Evolutionary conservation across 1,140 invertebrate genomes (phyloP).

Genomic region (Diprion similis): DNA sequence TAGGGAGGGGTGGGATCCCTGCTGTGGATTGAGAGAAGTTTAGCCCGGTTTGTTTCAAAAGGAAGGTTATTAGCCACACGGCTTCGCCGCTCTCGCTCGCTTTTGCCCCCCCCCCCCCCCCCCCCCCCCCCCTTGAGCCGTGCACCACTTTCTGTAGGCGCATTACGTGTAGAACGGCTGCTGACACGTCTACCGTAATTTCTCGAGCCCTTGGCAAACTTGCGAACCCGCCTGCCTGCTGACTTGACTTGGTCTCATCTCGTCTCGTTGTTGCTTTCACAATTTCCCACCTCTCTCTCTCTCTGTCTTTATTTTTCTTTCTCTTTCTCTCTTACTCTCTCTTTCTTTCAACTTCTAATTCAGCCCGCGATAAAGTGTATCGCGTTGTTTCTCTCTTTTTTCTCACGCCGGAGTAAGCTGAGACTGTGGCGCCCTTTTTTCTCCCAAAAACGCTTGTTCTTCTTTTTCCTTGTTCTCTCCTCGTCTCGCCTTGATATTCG

Average conservation of each 20-base stretch:
- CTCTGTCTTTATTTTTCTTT: slow-evolving; percentile 16
- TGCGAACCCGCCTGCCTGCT: background rate
- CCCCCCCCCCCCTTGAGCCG: background rate
- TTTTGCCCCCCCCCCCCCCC: background rate
- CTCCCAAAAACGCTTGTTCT: slow-evolving; percentile 26
- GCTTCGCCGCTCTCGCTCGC: background rate
- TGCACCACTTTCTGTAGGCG: background rate
- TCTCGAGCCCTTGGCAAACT: background rate
- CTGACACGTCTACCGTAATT: slow-evolving; percentile 5
- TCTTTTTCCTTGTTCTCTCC: slow-evolving; percentile 16
- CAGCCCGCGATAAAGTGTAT: background rate
- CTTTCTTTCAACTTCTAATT: slow-evolving; percentile 12
- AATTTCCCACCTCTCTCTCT: slow-evolving; percentile 15
- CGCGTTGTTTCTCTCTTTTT: background rate
- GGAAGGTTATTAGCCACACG: background rate
- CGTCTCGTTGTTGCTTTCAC: slow-evolving; percentile 8
- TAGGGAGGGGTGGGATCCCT: background rate
- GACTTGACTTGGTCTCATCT: background rate
- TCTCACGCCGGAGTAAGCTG: background rate
- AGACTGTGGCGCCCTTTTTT: slow-evolving; percentile 9
- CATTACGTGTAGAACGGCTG: background rate
- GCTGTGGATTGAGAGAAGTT: background rate
- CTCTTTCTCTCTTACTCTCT: slow-evolving; percentile 17
- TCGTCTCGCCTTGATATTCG: background rate
- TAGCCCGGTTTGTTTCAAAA: slow-evolving; percentile 6